phyloP scores from a whole-genome alignment of 2,888 invertebrate species.

The Melitaea athalia region DNA sequence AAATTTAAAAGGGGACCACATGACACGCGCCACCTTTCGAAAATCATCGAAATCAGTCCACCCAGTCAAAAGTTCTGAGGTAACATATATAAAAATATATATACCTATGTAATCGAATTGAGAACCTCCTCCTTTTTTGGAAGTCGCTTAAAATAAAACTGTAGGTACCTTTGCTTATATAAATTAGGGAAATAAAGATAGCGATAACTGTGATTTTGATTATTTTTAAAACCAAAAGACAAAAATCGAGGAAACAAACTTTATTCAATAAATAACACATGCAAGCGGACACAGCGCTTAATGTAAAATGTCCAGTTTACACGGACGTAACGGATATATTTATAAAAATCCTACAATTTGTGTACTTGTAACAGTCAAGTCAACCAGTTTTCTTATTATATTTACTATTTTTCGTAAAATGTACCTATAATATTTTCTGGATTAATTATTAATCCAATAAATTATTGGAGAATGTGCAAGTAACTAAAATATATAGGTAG shows the following conservation, averaged over 20 bases:
- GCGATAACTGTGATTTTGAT: background rate
- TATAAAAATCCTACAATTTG: constrained; percentile 13
- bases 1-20: too few relatives aligned
- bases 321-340: constrained; percentile 26
- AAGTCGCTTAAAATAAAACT: too few relatives aligned
- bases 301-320: constrained; percentile 17
- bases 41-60: too few relatives aligned
- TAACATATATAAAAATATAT: too few relatives aligned
- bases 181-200: too few relatives aligned
- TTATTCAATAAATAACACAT: constrained; percentile 46
- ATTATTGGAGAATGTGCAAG: background rate
- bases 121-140: too few relatives aligned
- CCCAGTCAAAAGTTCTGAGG: too few relatives aligned
- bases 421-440: constrained; percentile 2
- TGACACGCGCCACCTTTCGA: too few relatives aligned
- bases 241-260: constrained; percentile 40
- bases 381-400: constrained; percentile 7
- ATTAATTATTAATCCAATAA: background rate
- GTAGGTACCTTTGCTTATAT: too few relatives aligned
- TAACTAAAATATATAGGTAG: constrained; percentile 4
- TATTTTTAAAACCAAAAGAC: constrained; percentile 9
- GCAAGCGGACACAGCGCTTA: constrained; percentile 42
- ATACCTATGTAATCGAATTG: too few relatives aligned
- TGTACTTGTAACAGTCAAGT: constrained; percentile 15
- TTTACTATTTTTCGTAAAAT: constrained; percentile 4